Evolutionary conservation across 2,888 invertebrate species (phyloP), one percentile per base, ranked within the genome.

Genomic region (Brenthis hecate): DNA sequence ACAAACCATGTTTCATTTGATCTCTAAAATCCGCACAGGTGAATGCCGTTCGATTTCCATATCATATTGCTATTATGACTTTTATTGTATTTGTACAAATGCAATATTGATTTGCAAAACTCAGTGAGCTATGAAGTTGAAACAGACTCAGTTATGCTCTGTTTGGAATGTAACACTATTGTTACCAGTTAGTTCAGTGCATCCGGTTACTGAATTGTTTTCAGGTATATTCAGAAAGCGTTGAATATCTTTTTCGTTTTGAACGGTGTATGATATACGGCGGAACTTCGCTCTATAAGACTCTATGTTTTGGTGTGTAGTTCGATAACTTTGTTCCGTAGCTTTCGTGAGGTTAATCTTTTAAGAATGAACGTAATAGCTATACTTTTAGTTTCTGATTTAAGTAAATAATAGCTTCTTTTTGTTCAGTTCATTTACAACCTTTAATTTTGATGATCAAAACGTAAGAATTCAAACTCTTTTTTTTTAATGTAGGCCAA

Each of bases 131-230:
- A 84, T 86, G 83, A 85, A 85, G 85, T 82, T 78, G 81, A 80
- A 85, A 82, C 85, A 84, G 81, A 85, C 84, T 86, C 85, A 83
- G 82, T 81, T 80, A 81, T 78, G 78, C 77, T 77, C 78, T 76
- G 80, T 78, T 78, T 76, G 81, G 81, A 84, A 86, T 82, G 85
- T 83, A 79, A 81, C 80, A 80, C 78, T 81, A 78, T 76, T 78
- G 80, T 79, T 72, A 74, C 75, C 75, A 80, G 81, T 84, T 84
- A 81, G 81, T 83, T 80, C 82, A 81, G 81, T 78, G 82, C 81
- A 80, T 78, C 79, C 76, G 81, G 77, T 76, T 84, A 75, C 75
- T 78, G 83, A 85, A 87, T 88, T 87, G 86, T 88, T 88, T 86
- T 85, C 82, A 81, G 81, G 79, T 86, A 84, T 83, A 84, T 84